A percentile compares a stretch with the other conserved stretches of the same genome.
phyloP scores from a whole-genome alignment of 2,888 invertebrate species.

The Drosophila pegasa region DNA sequence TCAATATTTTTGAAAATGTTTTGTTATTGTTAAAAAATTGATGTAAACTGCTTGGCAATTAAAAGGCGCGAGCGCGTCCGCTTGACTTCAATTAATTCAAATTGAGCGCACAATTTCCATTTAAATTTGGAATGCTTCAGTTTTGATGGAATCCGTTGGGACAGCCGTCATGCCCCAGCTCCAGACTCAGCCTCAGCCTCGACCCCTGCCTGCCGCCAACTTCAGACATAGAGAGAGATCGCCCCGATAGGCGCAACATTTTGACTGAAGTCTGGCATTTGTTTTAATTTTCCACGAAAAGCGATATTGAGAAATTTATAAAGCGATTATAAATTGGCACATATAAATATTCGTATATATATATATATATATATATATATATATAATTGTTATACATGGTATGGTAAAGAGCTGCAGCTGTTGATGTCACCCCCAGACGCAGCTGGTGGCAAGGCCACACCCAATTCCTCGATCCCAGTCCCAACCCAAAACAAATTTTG shows the following conservation, averaged over 20 bases:
- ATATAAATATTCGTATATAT: constrained; percentile 20
- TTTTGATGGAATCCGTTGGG: constrained; percentile 17
- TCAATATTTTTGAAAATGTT: constrained; percentile 1
- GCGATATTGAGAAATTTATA: constrained; percentile 31
- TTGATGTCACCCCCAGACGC: constrained; percentile 52
- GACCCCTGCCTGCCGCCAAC: constrained; percentile 39
- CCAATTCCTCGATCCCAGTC: constrained; percentile 23
- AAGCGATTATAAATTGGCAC: constrained; percentile 59
- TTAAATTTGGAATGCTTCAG: constrained; percentile 29
- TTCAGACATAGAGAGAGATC: constrained; percentile 12
- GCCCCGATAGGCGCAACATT: constrained; percentile 28
- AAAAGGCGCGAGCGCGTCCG: constrained; percentile 20
- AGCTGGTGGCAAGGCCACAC: constrained; percentile 40
- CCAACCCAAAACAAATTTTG: constrained; percentile 11
- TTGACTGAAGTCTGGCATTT: constrained; percentile 42
- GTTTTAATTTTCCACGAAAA: constrained; percentile 61
- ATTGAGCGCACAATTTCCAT: constrained; percentile 55
- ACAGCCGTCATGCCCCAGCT: constrained; percentile 15
- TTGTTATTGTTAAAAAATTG: constrained; percentile 35
- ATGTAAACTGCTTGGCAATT: constrained; percentile 51
- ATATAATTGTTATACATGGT: background rate
- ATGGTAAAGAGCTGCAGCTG: constrained; percentile 40
- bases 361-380: background rate
- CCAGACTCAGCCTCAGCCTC: constrained; percentile 41
- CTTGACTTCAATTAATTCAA: constrained; percentile 63